Conservation (phyloP, 2,113 vertebrate genomes). For the Cephalopholis sonnerati region DNA sequence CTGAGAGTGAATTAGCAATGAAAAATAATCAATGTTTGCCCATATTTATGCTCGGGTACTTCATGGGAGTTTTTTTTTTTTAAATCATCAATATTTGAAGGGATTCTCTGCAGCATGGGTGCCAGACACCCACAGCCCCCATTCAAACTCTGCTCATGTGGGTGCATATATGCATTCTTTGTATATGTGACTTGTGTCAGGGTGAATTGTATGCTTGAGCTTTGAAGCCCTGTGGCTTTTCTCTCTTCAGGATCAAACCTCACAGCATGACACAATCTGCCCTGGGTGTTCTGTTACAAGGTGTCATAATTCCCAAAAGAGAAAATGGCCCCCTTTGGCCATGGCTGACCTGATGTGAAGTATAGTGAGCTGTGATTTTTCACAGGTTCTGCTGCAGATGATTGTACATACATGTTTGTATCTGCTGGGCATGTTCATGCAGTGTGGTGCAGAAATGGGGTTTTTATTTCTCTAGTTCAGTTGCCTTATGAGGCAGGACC, state of each 20-base stretch:
- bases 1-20: slow-evolving; percentile 13
- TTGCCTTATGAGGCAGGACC: neutral
- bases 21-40: slow-evolving; percentile 27
- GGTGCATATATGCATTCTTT: slow-evolving; percentile 15
- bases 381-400: slow-evolving; percentile 17
- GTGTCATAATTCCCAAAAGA: slow-evolving; percentile 36
- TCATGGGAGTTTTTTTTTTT: neutral
- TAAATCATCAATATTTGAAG: neutral
- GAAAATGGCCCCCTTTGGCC: slow-evolving; percentile 22
- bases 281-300: slow-evolving; percentile 16
- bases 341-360: slow-evolving; percentile 16
- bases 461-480: neutral
- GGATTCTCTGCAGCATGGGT: neutral
- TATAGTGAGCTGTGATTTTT: slow-evolving; percentile 20
- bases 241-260: slow-evolving; percentile 11
- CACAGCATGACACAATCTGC: slow-evolving; percentile 21
- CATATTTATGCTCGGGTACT: neutral
- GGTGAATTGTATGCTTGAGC: slow-evolving; percentile 10
- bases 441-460: neutral
- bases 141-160: neutral
- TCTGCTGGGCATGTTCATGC: neutral
- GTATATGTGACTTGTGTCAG: neutral
- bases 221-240: neutral
- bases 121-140: slow-evolving; percentile 1
- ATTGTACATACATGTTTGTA: neutral